Percentiles rank a stretch among this genome's conserved stretches.
Conservation (phyloP, 1,140 invertebrate genomes). For the Leptopilina clavipes region DNA sequence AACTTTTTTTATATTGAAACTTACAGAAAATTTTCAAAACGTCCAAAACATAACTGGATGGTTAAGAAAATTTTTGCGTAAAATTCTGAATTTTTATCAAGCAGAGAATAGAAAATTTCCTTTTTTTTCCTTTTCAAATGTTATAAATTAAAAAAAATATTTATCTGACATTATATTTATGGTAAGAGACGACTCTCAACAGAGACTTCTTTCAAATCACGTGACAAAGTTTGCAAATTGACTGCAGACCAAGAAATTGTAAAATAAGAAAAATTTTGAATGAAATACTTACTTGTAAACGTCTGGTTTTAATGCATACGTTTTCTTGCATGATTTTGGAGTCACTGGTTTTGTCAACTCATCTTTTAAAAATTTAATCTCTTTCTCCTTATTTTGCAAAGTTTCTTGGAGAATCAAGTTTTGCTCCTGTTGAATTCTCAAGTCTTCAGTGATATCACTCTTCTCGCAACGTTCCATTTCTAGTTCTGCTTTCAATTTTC, state of each 20-base stretch:
- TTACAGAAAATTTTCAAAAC: no score
- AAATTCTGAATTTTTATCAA: no score
- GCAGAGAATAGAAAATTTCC: no score
- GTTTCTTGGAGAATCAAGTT: constrained; percentile 62
- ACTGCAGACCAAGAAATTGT: neutral
- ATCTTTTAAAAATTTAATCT: constrained; percentile 59
- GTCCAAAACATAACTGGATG: no score
- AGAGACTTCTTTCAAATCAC: no score
- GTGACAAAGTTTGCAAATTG: no score
- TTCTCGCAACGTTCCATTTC: constrained; percentile 69
- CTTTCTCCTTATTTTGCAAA: constrained; percentile 55
- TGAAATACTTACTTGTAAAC: constrained; percentile 50
- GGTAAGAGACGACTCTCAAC: no score
- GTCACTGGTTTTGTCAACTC: constrained; percentile 53
- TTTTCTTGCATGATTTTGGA: constrained; percentile 59
- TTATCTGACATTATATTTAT: no score
- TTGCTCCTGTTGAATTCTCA: constrained; percentile 62
- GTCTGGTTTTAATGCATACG: constrained; percentile 46
- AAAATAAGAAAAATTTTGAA: neutral
- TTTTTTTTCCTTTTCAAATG: no score
- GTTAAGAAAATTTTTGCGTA: no score
- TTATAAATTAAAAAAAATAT: no score
- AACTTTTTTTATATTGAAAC: no score
- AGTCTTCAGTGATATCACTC: constrained; percentile 66
- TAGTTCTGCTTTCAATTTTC: constrained; percentile 59